Base-by-base conservation (phyloP, 2,797 vertebrate genomes). In the Molossus molossus region DNA sequence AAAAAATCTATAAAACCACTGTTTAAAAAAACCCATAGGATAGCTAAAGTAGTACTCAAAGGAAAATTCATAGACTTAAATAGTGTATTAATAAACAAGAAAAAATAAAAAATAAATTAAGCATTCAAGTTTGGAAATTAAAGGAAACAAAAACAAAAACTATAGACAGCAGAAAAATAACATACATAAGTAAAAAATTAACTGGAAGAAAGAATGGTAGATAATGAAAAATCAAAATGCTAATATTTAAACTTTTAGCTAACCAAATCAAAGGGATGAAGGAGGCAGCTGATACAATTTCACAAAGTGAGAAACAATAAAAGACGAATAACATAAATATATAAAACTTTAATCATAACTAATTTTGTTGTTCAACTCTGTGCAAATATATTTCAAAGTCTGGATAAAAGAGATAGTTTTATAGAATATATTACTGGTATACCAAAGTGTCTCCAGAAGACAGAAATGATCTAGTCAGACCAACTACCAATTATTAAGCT, bases 321-420 rank as follows among this genome's bases (percentile, higher is more conserved):
- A 6, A 84, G 23, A 15, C 25, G 73, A 87, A 87, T 50, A 72
- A 64, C 4, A 40, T 17, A 9, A 80, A 76, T 27, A 94, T 4
- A 84, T 4, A 90, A 60, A 12, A 82, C n/a, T 64, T 91, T 89
- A 82, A 95, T 62, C 37, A 1, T 9, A 79, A 62, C 18, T 40
- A 7, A 91, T 70, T 67, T 76, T 17, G 84, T 80, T 92, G 67
- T 48, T 93, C 48, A 87, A 69, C 2, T 82, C 45, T 53, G 8
- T 86, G 29, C 50, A 93, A 91, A 84, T 94, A 84, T 89, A 82
- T 77, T 72, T 94, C 57, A 93, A 95, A 88, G 88, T 40, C 9
- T 77, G 57, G 62, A 93, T 84, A 15, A 92, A 70, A 93, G 21
- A 94, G 64, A 25, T 64, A 77, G 67, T 87, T 77, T 88, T 82